Evolutionary conservation across 2,113 vertebrate species (phyloP), one percentile per base, ranked within the genome.

Genomic region (Motacilla alba): DNA sequence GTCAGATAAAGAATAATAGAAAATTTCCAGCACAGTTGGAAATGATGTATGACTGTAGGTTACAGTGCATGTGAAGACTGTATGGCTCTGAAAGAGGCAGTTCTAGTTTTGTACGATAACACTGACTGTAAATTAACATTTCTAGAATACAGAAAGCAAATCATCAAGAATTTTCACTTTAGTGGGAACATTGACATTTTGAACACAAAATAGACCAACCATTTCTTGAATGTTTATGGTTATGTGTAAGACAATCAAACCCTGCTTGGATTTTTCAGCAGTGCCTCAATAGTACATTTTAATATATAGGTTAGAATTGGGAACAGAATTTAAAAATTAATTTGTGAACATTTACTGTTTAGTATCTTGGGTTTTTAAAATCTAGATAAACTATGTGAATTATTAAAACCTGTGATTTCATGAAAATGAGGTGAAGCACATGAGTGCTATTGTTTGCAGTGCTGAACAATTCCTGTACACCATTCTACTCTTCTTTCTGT

Each of bases 71-170:
- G 43, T 11, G 9, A 80, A 90, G 49, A 80, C 55, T 74, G 74
- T 62, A 17, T 77, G 90, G 86, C 74, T 90, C 73, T 72, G 68
- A 63, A 95, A 83, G 85, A 93, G 79, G 90, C 96, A 94, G 74
- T 93, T 95, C 75, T 96, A 94, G 68, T 95, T 96, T 93, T 96
- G 15, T 96, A 87, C 10, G 5, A 69, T 89, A 70, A 39, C 59
- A 24, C 28, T 77, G 68, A 76, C 67, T 75, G 49, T 83, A 47
- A 88, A 41, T 10, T 75, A 63, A 74, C 41, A 37, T 77, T 77
- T 83, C 24, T 27, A 72, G 56, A 83, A 74, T n/a, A 75, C 18
- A 83, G 47, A 90, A 90, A 68, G 50, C 19, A 55, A 12, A 47
- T 88, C 28, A 52, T 72, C 18, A 30, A 33, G 50, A 70, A 28